phyloP scores from a whole-genome alignment of 2,888 invertebrate species.

The Melanargia galathea region DNA sequence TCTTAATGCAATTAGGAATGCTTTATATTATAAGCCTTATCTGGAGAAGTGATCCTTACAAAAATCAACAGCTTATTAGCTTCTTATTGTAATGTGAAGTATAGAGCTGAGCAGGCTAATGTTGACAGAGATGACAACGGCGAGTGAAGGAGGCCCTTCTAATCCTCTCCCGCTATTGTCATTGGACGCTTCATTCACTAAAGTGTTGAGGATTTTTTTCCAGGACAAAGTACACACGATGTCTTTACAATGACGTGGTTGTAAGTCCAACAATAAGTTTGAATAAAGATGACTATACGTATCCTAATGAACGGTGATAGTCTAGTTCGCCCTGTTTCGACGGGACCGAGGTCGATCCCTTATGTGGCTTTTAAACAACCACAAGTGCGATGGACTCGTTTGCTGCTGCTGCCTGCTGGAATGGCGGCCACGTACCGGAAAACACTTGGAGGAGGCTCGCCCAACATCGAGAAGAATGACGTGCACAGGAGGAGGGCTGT shows the following conservation, averaged over 20 bases:
- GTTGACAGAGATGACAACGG: constrained; percentile 13
- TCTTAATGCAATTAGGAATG: neutral
- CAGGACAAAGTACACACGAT: constrained; percentile 1
- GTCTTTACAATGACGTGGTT: neutral
- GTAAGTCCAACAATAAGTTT: neutral
- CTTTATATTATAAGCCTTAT: neutral
- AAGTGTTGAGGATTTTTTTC: neutral
- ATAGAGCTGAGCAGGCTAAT: constrained; percentile 6
- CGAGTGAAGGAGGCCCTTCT: constrained; percentile 11
- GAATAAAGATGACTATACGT: neutral
- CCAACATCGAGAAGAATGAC: too few relatives aligned
- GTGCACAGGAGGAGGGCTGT: too few relatives aligned
- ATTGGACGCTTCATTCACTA: constrained; percentile 4
- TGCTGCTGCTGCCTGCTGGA: too few relatives aligned
- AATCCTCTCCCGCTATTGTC: constrained; percentile 6
- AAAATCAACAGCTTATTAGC: constrained; percentile 16
- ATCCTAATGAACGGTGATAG: too few relatives aligned
- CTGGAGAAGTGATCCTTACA: neutral
- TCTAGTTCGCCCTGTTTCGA: too few relatives aligned
- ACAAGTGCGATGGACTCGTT: too few relatives aligned
- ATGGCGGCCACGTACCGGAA: too few relatives aligned
- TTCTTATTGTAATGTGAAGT: neutral
- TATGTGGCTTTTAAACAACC: too few relatives aligned
- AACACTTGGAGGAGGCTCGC: too few relatives aligned
- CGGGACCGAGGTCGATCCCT: too few relatives aligned